Evolutionary conservation across 2,888 invertebrate species (phyloP).

Genomic region (Archips crataeganus): DNA sequence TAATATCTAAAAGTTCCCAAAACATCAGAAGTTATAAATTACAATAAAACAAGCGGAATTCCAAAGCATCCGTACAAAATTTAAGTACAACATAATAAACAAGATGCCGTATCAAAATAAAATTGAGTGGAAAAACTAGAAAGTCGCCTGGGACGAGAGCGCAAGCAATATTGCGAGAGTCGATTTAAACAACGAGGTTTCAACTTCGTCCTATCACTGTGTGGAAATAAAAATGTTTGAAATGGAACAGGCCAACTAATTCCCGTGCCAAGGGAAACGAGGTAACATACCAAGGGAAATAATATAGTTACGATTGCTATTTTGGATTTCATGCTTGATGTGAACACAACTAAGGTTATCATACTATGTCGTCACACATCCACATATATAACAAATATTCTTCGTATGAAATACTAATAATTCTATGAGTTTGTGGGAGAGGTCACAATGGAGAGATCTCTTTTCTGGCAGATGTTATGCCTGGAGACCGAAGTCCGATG

Average conservation of each 20-base stretch:
- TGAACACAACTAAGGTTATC: not conserved
- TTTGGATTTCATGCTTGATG: constrained; percentile 6
- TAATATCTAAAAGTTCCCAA: not conserved
- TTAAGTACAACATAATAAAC: constrained; percentile 24
- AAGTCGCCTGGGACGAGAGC: constrained; percentile 64
- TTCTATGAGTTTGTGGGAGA: too few species aligned
- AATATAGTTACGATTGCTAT: constrained; percentile 37
- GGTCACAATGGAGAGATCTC: too few species aligned
- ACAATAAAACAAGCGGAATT: not conserved
- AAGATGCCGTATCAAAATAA: constrained; percentile 61
- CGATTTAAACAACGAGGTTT: constrained; percentile 74
- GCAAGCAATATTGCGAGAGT: constrained; percentile 72
- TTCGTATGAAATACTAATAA: too few species aligned
- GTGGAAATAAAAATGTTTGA: constrained; percentile 47
- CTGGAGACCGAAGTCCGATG: too few species aligned
- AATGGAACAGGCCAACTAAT: constrained; percentile 42
- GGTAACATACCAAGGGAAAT: constrained; percentile 34
- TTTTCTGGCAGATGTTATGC: too few species aligned
- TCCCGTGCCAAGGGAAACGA: constrained; percentile 36
- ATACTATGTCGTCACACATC: too few species aligned
- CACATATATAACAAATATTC: too few species aligned
- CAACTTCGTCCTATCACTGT: constrained; percentile 51
- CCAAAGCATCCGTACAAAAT: constrained; percentile 4
- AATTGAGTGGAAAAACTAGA: constrained; percentile 59
- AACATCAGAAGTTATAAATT: not conserved